Evolutionary conservation across 2,888 invertebrate species (phyloP), one percentile per base, ranked within the genome.

Genomic region (Nysson spinosus): DNA sequence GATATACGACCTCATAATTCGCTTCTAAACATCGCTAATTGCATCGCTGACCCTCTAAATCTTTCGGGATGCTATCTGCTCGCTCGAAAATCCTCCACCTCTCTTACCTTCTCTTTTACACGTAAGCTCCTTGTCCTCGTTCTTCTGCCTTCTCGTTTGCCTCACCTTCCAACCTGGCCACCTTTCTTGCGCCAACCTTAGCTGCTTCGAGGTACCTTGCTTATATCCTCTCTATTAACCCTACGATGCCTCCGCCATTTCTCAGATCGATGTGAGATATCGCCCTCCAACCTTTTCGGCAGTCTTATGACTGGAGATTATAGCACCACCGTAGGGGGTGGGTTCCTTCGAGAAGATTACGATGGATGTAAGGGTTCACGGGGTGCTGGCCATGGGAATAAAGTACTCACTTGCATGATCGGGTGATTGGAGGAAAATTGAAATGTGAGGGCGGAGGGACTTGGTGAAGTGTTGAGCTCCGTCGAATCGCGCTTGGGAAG

Each of bases 21-120:
- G 76, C 73, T 75, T 82, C 80, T 83, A 82, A 83, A 83, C 79
- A 82, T 80, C 79, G 78, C 80, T 82, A 83, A 82, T 83, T 81
- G 80, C 78, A 72, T 60, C 71, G 79, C 74, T 78, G 78, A 83
- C 78, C 81, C 78, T 78, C 72, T 82, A 83, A 82, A 83, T 83
- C 79, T 82, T 82, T 75, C 67, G 60, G 69, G 71, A 75, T 77
- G 71, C 62, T 80, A 81, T 81, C 77, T 70, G 52, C 66, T 61
- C 54, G 68, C 67, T 73, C 62, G 67, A 73, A 75, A 75, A 73
- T 69, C 11, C 28, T 12, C 14, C 14, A n/a, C 20, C 39, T 6
- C 6, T 40, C 28, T 28, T 17, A 3, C 16, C 20, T 22, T n/a
- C 47, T 7, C 28, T 20, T 43, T 44, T 14, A 12, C 26, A 12